These are phyloP conservation scores for Melanotaenia pygmaea DNA, from an alignment of 2,797 vertebrate genomes.

Conservation along the genomic window DNA sequence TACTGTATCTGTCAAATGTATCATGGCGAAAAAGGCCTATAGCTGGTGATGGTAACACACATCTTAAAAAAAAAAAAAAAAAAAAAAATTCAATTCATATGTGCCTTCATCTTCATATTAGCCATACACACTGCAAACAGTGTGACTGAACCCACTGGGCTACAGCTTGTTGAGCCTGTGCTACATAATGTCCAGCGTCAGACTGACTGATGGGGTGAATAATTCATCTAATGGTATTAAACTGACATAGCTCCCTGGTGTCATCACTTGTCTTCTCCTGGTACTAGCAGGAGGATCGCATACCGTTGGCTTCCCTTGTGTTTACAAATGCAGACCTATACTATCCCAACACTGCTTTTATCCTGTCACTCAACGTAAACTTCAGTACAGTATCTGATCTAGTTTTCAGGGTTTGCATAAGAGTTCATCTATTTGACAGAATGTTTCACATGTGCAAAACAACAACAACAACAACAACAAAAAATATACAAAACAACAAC, in stretches of 20 bases:
- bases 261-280: conserved; percentile 54
- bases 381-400: neutral
- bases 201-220: conserved; percentile 69
- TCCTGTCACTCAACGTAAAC: conserved; percentile 12
- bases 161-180: conserved; percentile 31
- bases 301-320: neutral
- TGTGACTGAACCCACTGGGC: conserved; percentile 7
- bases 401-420: neutral
- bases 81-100: neutral
- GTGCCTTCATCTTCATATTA: conserved; percentile 2
- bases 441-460: neutral
- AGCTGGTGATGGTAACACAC: neutral
- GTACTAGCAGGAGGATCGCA: conserved; percentile 28
- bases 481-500: neutral
- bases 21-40: neutral
- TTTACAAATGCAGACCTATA: neutral
- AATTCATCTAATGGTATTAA: conserved; percentile 69
- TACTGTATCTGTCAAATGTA: neutral
- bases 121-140: conserved; percentile 1
- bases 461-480: neutral
- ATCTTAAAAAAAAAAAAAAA: too few species aligned
- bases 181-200: conserved; percentile 32
- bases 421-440: neutral
- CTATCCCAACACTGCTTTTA: conserved; percentile 7
- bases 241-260: conserved; percentile 62